phyloP scores from a whole-genome alignment of 2,113 vertebrate species.

The Halichoeres trimaculatus region DNA sequence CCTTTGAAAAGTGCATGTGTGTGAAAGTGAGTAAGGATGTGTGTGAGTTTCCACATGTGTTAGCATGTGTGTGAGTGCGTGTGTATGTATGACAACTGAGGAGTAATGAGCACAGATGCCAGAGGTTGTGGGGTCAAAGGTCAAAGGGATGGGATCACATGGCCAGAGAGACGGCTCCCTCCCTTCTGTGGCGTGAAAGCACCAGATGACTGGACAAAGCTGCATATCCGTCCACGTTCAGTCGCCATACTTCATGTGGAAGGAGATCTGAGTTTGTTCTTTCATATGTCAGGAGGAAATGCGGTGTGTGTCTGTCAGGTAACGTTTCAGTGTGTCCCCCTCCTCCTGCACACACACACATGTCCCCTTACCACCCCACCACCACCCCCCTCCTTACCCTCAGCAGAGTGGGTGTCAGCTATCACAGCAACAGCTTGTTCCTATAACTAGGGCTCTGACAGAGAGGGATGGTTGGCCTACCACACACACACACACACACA shows the following conservation, averaged over 20 bases:
- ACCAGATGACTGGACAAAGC: slow-evolving; percentile 30
- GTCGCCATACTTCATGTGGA: slow-evolving; percentile 15
- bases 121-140: slow-evolving; percentile 84
- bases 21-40: slow-evolving; percentile 36
- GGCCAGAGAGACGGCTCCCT: slow-evolving; percentile 72
- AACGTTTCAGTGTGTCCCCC: slow-evolving; percentile 34
- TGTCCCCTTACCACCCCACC: slow-evolving; percentile 18
- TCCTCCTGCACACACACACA: slow-evolving; percentile 20
- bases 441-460: slow-evolving; percentile 85
- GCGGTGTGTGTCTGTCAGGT: slow-evolving; percentile 29
- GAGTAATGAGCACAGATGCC: slow-evolving; percentile 89
- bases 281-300: slow-evolving; percentile 25
- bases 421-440: slow-evolving; percentile 87
- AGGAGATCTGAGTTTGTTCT: slow-evolving; percentile 15
- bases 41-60: slow-evolving; percentile 64
- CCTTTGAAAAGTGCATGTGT: slow-evolving; percentile 61
- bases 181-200: slow-evolving; percentile 59
- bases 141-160: slow-evolving; percentile 83
- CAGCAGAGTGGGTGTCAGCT: slow-evolving; percentile 82
- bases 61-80: slow-evolving; percentile 55
- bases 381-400: slow-evolving; percentile 43
- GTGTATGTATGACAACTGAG: slow-evolving; percentile 80
- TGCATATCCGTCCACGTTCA: slow-evolving; percentile 30
- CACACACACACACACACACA: slow-evolving; percentile 55
- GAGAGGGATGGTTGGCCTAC: slow-evolving; percentile 73